A percentile compares a stretch with the other conserved stretches of the same genome.
These are phyloP conservation scores for Sebastes jordani DNA, from an alignment of 2,797 vertebrate genomes.

Conservation along the genomic window DNA sequence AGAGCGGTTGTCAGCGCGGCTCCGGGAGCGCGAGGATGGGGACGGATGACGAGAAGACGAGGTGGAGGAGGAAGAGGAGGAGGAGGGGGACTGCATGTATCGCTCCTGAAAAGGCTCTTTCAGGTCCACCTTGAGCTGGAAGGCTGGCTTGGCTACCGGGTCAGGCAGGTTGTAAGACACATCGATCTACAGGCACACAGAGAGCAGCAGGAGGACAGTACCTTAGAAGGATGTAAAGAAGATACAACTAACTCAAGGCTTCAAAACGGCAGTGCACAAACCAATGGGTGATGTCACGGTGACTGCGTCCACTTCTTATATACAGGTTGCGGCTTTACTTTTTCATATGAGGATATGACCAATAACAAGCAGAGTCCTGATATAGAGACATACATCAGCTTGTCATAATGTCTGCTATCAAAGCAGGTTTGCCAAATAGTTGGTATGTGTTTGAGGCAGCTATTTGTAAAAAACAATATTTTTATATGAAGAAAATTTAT, in stretches of 20 bases:
- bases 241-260: too few species aligned
- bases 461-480: not conserved
- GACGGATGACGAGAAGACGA: conserved; percentile 49
- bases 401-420: not conserved
- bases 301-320: not conserved
- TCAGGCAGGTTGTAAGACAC: conserved; percentile 94
- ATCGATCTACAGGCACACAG: conserved; percentile 82
- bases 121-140: conserved; percentile 90
- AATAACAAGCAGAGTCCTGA: not conserved
- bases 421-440: not conserved
- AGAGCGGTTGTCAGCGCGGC: conserved; percentile 78
- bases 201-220: not conserved
- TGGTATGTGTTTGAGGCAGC: not conserved
- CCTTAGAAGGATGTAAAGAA: not conserved
- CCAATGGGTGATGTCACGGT: not conserved
- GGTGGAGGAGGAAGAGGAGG: conserved; percentile 24
- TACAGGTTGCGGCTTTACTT: not conserved
- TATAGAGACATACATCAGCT: not conserved
- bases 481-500: conserved; percentile 4
- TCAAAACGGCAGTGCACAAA: not conserved
- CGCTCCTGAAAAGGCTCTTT: conserved; percentile 86
- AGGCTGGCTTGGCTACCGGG: conserved; percentile 90
- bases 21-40: conserved; percentile 59
- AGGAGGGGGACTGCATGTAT: conserved; percentile 48
- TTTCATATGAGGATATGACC: not conserved